Conservation (phyloP, 2,113 vertebrate genomes). For the Marmota monax region DNA sequence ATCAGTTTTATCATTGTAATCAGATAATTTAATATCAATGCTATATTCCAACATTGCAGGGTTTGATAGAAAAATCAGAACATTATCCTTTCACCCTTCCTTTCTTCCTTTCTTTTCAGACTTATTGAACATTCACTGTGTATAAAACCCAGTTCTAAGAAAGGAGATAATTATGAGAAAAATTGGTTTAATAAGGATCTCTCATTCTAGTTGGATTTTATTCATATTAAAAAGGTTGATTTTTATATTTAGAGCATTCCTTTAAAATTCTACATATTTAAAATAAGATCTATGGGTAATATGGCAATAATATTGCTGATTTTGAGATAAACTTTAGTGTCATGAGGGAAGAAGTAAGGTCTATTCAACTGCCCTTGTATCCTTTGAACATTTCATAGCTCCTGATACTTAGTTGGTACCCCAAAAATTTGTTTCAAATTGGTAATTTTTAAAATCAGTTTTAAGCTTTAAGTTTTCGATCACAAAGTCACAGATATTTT, state of each 20-base stretch:
- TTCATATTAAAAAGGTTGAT: background rate
- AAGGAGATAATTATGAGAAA: background rate
- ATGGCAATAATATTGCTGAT: background rate
- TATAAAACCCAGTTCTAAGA: background rate
- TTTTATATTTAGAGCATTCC: background rate
- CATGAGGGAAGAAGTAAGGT: background rate
- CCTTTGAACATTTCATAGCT: background rate
- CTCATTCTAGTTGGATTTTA: background rate
- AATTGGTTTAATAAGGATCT: background rate
- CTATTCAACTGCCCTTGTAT: background rate
- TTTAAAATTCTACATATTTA: conserved; percentile 2
- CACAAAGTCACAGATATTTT: background rate
- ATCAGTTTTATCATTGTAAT: background rate
- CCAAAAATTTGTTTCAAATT: background rate
- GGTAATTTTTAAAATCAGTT: background rate
- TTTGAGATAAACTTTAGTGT: background rate
- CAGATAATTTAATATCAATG: conserved; percentile 38
- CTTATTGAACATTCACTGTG: background rate
- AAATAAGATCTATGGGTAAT: background rate
- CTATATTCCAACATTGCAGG: background rate
- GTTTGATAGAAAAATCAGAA: background rate
- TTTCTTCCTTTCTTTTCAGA: background rate
- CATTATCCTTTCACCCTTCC: background rate
- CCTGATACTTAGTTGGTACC: background rate
- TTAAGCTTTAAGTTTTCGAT: background rate